phyloP scores from a whole-genome alignment of 1,140 invertebrate species.

The Monomorium pharaonis region DNA sequence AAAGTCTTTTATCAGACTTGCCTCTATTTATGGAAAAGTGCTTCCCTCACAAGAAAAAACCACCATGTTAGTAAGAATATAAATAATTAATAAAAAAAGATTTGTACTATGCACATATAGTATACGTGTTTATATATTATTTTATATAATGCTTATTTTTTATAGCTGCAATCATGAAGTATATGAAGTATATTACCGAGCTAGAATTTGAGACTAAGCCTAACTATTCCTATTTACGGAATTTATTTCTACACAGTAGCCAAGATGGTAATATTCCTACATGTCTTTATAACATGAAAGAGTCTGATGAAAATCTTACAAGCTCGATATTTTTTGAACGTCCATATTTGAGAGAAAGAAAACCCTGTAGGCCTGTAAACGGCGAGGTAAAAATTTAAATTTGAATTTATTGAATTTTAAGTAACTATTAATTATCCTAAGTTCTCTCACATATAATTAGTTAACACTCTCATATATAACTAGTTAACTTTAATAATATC shows the following conservation, averaged over 20 bases:
- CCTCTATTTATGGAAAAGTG: slow-evolving; percentile 85
- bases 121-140: background rate
- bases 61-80: slow-evolving; percentile 82
- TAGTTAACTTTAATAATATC: background rate
- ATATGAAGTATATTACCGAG: slow-evolving; percentile 87
- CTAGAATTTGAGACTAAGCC: slow-evolving; percentile 89
- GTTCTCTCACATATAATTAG: background rate
- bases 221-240: slow-evolving; percentile 85
- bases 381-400: slow-evolving; percentile 76
- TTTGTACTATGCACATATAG: background rate
- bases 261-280: slow-evolving; percentile 73
- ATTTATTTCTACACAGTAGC: slow-evolving; percentile 76
- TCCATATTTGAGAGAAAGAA: slow-evolving; percentile 80
- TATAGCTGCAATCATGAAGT: slow-evolving; percentile 85
- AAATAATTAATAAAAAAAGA: background rate
- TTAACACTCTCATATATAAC: background rate
- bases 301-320: slow-evolving; percentile 81
- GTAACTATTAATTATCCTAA: too few species aligned
- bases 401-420: background rate
- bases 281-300: slow-evolving; percentile 72
- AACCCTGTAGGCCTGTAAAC: slow-evolving; percentile 82
- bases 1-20: slow-evolving; percentile 87
- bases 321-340: slow-evolving; percentile 71
- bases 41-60: slow-evolving; percentile 84
- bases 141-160: slow-evolving; percentile 46